A percentile compares a stretch with the other conserved stretches of the same genome.
Evolutionary conservation across 1,140 invertebrate species (phyloP).

Genomic region (Drosophila sturtevanti): DNA sequence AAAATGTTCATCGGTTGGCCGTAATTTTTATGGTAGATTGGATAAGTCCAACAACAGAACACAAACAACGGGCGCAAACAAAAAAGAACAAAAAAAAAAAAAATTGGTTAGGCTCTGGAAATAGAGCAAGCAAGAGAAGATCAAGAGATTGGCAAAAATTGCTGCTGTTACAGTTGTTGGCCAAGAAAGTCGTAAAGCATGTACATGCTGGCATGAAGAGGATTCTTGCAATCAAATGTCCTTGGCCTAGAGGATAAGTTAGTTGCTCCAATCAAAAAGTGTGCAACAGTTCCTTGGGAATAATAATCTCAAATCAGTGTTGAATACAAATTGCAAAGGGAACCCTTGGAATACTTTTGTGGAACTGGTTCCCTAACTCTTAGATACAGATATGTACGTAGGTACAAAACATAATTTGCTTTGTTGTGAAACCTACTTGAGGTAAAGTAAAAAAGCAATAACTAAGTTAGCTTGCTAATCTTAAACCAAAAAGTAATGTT

Average conservation of each 20-base stretch:
- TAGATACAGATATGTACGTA: no score
- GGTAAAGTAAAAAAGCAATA: no score
- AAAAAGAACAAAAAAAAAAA: not conserved
- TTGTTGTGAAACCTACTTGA: no score
- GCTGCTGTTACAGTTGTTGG: not conserved
- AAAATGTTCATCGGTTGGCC: slow-evolving; percentile 15
- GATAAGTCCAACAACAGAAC: not conserved
- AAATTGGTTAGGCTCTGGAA: not conserved
- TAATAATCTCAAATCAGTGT: not conserved
- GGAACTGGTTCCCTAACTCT: not conserved
- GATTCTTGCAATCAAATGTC: slow-evolving; percentile 3
- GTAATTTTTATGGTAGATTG: slow-evolving; percentile 20
- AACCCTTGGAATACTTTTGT: not conserved
- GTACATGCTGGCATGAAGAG: slow-evolving; percentile 3
- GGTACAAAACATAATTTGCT: no score
- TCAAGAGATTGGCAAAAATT: slow-evolving; percentile 7
- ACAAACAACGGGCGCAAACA: not conserved
- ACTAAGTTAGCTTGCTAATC: no score
- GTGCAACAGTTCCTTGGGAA: slow-evolving; percentile 12
- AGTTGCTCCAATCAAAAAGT: slow-evolving; percentile 4
- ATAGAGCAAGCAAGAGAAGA: not conserved
- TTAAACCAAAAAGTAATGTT: no score
- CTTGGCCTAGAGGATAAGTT: not conserved
- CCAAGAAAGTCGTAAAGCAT: slow-evolving; percentile 6
- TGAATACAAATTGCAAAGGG: not conserved